A percentile compares a stretch with the other conserved stretches of the same genome.
Conservation (phyloP, 2,888 invertebrate genomes). For the Ornithoptera priamus region DNA sequence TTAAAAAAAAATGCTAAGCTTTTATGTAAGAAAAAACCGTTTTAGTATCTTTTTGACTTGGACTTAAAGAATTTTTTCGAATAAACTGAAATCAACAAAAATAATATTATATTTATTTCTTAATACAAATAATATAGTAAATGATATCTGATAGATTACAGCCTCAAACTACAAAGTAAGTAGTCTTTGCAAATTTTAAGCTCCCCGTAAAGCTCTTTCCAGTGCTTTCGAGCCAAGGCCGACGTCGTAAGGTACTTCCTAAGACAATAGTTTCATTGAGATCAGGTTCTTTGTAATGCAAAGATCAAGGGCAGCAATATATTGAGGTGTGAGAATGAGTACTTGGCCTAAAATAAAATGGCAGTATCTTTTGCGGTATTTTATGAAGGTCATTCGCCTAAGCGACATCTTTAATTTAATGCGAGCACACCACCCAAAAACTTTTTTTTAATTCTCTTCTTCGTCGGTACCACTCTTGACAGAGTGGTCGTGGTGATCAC, state of each 20-base stretch:
- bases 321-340: slow-evolving; percentile 26
- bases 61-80: too few species aligned
- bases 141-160: background rate
- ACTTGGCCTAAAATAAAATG: slow-evolving; percentile 24
- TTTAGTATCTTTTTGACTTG: too few species aligned
- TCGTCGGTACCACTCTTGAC: too few species aligned
- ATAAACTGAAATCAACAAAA: too few species aligned
- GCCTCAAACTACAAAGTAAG: background rate
- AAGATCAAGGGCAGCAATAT: slow-evolving; percentile 42
- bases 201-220: slow-evolving; percentile 33
- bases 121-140: background rate
- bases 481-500: too few species aligned
- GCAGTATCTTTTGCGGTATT: slow-evolving; percentile 8
- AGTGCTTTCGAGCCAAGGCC: slow-evolving; percentile 38
- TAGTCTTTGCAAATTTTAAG: slow-evolving; percentile 28
- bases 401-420: background rate
- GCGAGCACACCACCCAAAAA: background rate
- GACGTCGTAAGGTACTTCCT: slow-evolving; percentile 49
- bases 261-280: slow-evolving; percentile 55
- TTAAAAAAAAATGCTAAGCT: background rate
- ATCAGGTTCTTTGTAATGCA: slow-evolving; percentile 48
- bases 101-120: too few species aligned
- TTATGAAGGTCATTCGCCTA: slow-evolving; percentile 5
- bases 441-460: too few species aligned
- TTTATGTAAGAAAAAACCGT: background rate